Percentiles rank a stretch among this genome's conserved stretches.
phyloP scores from a whole-genome alignment of 2,113 vertebrate genomes.

The Ptilorrhoa leucosticta region DNA sequence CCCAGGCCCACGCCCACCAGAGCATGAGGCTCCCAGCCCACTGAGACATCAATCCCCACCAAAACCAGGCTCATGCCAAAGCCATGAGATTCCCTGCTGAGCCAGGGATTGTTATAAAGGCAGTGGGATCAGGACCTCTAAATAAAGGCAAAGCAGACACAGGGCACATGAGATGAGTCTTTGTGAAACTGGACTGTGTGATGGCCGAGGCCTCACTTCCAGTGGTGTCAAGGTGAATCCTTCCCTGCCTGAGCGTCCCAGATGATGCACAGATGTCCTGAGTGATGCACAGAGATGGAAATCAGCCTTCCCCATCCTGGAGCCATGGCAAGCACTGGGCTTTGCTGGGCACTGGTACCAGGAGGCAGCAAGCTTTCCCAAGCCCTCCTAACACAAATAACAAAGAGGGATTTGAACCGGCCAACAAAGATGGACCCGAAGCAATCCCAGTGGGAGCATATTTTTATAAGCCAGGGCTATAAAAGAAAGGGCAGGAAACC shows the following conservation, averaged over 20 bases:
- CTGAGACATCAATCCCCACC: background rate
- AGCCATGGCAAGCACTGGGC: background rate
- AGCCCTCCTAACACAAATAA: background rate
- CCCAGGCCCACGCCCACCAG: accelerated
- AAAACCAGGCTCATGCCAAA: background rate
- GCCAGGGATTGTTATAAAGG: background rate
- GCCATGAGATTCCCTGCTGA: background rate
- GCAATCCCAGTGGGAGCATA: background rate
- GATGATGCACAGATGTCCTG: too few relatives aligned
- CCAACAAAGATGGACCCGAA: background rate
- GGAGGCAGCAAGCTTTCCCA: background rate
- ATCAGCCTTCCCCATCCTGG: background rate
- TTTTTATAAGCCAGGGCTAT: background rate
- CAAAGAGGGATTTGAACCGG: background rate
- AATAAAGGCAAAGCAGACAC: background rate
- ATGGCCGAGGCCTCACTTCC: background rate
- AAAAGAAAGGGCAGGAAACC: constrained; percentile 46
- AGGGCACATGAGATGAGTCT: background rate
- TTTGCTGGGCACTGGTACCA: background rate
- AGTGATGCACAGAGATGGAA: background rate
- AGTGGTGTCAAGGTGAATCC: accelerated
- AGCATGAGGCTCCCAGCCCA: accelerated
- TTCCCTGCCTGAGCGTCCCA: too few relatives aligned
- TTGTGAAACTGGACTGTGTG: background rate
- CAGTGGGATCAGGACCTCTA: background rate